Conservation (phyloP, 92 coral and sea anemone species). For the Actinernus sp. region DNA sequence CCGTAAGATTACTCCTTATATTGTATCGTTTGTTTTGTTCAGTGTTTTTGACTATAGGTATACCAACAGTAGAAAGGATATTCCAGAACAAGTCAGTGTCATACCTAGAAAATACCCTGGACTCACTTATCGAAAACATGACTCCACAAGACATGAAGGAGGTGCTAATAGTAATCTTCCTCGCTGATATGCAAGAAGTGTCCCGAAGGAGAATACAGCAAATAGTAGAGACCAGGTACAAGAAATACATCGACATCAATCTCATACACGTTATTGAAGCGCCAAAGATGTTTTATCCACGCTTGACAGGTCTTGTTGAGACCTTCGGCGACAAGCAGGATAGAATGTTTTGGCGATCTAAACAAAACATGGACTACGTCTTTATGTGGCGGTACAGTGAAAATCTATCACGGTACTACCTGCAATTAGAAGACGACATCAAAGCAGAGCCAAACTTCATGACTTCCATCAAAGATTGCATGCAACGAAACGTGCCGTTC, state of each 20-base stretch:
- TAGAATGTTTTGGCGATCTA: conserved; percentile 92
- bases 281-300: conserved; percentile 77
- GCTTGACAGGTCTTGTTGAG: conserved; percentile 53
- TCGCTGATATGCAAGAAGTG: conserved; percentile 74
- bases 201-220: conserved; percentile 44
- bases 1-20: no score
- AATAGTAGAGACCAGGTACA: conserved; percentile 39
- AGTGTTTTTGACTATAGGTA: conserved; percentile 88
- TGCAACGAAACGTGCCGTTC: conserved; percentile 32
- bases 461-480: conserved; percentile 52
- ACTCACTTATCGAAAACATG: conserved; percentile 56
- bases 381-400: conserved; percentile 83
- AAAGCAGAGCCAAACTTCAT: conserved; percentile 53
- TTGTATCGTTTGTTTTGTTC: no score
- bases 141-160: conserved; percentile 18
- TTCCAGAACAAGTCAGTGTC: conserved; percentile 48
- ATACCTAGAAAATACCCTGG: conserved; percentile 64
- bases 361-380: conserved; percentile 83
- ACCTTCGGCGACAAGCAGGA: conserved; percentile 65
- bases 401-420: conserved; percentile 71
- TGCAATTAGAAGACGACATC: conserved; percentile 96
- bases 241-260: conserved; percentile 53
- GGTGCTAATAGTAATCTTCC: conserved; percentile 74
- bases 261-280: conserved; percentile 85
- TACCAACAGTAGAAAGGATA: conserved; percentile 79